Base-by-base conservation (phyloP, 2,113 vertebrate species). In the Struthidea cinerea region DNA sequence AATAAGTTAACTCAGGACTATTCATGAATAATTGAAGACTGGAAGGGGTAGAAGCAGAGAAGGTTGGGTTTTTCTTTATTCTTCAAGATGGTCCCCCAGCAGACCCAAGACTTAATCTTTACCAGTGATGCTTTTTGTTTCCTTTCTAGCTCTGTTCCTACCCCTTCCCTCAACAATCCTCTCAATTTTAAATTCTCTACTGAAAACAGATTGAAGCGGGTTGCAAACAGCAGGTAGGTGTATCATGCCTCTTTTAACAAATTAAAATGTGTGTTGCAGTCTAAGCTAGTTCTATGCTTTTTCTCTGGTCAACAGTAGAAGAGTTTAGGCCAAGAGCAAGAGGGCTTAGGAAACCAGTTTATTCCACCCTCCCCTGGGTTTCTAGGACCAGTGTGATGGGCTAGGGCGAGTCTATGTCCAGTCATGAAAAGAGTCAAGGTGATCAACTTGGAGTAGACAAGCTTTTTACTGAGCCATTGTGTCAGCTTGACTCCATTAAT, bases 21-120 rank as follows among this genome's bases (percentile, higher is more conserved):
- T 67, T 93, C 32, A 63, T 92, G 68, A 90, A 94, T 88, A 92
- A 97, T 83, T 90, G 55, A 90, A 53, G 42, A n/a, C 39, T 78
- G 73, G 18, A 80, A n/a, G 20, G 17, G 19, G 26, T 17, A 24
- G 24, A 60, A 89, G 27, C 17, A 74, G 55, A 65, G 32, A 59
- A 75, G 3, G 15, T 37, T 76, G 27, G 0, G 2, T 7, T 65
- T 67, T 50, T 67, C 3, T 30, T 79, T 83, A 76, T 57, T 42
- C 35, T 84, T 74, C 41, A 55, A 67, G 26, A 7, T 35, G n/a
- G 8, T 35, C 10, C 24, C 24, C 49, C 23, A 61, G 23, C 33
- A 79, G 49, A 46, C 10, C 75, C 37, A 61, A 67, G 22, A 83
- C 17, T 18, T 30, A 26, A 19, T 56, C 16, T 82, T 76, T 41